Evolutionary conservation across 1,140 invertebrate species (phyloP).

Genomic region (Sinonovacula constricta): DNA sequence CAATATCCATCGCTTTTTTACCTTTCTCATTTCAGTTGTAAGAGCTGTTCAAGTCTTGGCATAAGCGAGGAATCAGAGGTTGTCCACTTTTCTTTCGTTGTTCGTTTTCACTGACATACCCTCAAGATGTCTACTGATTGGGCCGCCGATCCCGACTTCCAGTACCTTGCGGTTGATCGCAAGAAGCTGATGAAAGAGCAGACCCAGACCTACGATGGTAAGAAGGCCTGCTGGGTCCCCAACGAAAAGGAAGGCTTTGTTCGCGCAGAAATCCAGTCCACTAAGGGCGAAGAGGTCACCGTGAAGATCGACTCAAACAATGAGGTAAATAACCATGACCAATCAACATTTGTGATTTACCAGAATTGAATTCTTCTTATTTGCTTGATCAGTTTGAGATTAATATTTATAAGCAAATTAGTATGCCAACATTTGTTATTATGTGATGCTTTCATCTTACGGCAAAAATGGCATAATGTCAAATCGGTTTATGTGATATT

Average conservation of each 20-base stretch:
- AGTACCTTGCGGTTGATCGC: slow-evolving; percentile 74
- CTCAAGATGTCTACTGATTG: slow-evolving; percentile 33
- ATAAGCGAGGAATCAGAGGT: too few species aligned
- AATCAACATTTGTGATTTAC: too few species aligned
- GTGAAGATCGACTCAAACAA: slow-evolving; percentile 81
- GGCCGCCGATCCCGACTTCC: slow-evolving; percentile 64
- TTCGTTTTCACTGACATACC: not conserved
- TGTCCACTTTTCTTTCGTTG: not conserved
- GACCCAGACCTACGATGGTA: slow-evolving; percentile 89
- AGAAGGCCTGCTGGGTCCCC: slow-evolving; percentile 99
- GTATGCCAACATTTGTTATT: too few species aligned
- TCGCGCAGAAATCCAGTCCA: slow-evolving; percentile 97
- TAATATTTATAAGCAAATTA: too few species aligned
- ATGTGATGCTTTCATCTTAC: too few species aligned
- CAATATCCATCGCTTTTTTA: too few species aligned
- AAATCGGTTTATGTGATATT: too few species aligned
- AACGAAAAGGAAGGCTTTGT: slow-evolving; percentile 98
- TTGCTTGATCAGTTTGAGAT: too few species aligned
- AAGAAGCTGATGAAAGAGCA: slow-evolving; percentile 75
- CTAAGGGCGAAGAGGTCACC: slow-evolving; percentile 98
- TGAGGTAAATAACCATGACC: too few species aligned
- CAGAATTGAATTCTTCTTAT: too few species aligned
- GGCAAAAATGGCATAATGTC: too few species aligned
- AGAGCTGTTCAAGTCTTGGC: slow-evolving; percentile 45
- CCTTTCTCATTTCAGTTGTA: slow-evolving; percentile 30